Conservation (phyloP, 2,797 vertebrate species). For the Vultur gryphus region DNA sequence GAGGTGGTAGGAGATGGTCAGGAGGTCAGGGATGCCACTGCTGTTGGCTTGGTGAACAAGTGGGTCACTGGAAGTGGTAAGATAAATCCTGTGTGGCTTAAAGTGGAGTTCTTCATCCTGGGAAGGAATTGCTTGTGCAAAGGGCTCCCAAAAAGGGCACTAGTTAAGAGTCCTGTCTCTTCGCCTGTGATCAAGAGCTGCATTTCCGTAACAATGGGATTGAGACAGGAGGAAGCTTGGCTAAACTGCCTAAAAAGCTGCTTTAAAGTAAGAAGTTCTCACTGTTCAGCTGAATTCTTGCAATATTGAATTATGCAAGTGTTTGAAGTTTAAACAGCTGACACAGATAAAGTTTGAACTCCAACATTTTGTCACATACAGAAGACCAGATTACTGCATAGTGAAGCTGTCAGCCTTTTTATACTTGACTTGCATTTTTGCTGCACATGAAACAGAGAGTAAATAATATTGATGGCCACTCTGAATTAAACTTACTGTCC, state of each 20-base stretch:
- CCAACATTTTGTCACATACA: fast-evolving
- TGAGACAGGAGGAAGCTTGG: neutral
- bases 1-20: neutral
- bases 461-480: neutral
- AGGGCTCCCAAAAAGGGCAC: neutral
- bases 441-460: neutral
- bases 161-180: neutral
- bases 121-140: neutral
- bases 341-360: neutral
- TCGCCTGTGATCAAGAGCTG: neutral
- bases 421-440: neutral
- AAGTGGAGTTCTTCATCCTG: neutral
- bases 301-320: neutral
- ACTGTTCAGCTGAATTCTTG: neutral
- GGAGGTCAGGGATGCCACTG: neutral
- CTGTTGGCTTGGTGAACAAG: neutral
- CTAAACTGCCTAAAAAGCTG: neutral
- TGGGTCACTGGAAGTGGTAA: neutral
- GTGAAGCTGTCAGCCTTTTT: neutral
- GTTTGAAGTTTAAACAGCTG: neutral
- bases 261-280: neutral
- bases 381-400: neutral
- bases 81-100: neutral
- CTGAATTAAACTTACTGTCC: neutral
- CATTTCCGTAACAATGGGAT: neutral